phyloP scores from a whole-genome alignment of 1,140 invertebrate species.

The Psilanteris sp. region DNA sequence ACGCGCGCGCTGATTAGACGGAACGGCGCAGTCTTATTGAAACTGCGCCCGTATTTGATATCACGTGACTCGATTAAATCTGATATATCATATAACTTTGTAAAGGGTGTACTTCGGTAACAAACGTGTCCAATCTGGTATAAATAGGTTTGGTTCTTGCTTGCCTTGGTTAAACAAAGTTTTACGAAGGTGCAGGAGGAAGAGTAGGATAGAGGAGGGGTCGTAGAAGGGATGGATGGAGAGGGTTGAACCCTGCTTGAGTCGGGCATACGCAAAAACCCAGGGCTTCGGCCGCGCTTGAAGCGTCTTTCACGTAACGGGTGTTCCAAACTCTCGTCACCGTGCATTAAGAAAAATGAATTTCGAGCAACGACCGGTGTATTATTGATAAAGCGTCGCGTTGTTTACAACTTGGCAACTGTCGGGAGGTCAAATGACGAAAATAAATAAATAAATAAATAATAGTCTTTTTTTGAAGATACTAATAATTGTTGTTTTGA shows the following conservation, averaged over 20 bases:
- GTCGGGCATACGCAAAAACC: conserved; percentile 76
- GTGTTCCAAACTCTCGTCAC: conserved; percentile 51
- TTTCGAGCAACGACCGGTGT: too few species aligned
- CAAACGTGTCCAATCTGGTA: conserved; percentile 73
- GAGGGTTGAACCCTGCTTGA: conserved; percentile 70
- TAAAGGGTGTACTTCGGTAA: conserved; percentile 59
- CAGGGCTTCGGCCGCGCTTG: conserved; percentile 68
- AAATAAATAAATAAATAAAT: too few species aligned
- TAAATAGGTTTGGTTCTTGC: conserved; percentile 78
- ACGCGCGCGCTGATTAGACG: too few species aligned
- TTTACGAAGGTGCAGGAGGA: conserved; percentile 64
- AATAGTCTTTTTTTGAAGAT: too few species aligned
- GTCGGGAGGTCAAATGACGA: too few species aligned
- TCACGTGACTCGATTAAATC: conserved; percentile 46
- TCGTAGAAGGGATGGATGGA: conserved; percentile 60
- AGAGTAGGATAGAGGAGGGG: conserved; percentile 42
- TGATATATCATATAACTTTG: conserved; percentile 52
- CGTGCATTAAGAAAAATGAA: too few species aligned
- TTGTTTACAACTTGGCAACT: too few species aligned
- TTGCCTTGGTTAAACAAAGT: conserved; percentile 78
- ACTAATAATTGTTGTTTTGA: too few species aligned
- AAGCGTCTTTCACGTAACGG: conserved; percentile 70
- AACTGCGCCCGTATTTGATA: conserved; percentile 16
- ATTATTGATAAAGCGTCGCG: too few species aligned
- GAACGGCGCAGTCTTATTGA: too few species aligned